Evolutionary conservation across 2,113 vertebrate genomes (phyloP).

Genomic region (Atlantisia rogersi): DNA sequence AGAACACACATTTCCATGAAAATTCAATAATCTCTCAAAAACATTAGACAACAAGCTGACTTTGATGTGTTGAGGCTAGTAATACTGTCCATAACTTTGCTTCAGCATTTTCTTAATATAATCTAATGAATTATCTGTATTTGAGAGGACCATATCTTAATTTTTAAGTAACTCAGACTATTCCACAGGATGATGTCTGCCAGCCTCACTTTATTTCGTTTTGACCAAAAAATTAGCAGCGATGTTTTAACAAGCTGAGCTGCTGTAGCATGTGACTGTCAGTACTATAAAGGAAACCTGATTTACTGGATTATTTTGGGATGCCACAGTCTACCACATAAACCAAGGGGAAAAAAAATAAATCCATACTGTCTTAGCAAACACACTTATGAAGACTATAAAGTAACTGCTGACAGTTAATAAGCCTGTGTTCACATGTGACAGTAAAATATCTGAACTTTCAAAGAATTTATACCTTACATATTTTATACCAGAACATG

Average conservation of each 20-base stretch:
- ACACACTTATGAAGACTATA: slow-evolving; percentile 34
- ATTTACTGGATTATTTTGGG: not conserved
- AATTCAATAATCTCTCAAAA: not conserved
- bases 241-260: not conserved
- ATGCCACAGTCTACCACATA: not conserved
- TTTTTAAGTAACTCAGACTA: not conserved
- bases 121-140: not conserved
- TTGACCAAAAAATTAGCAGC: not conserved
- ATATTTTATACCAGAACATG: not conserved
- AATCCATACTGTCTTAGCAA: not conserved
- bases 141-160: not conserved
- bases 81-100: not conserved
- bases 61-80: not conserved
- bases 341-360: not conserved
- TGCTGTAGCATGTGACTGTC: not conserved
- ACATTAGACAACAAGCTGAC: not conserved
- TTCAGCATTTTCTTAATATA: not conserved
- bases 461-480: not conserved
- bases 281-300: not conserved
- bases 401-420: slow-evolving; percentile 43
- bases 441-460: not conserved
- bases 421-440: slow-evolving; percentile 8
- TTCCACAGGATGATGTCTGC: not conserved
- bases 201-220: not conserved
- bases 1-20: not conserved